Evolutionary conservation across 2,113 vertebrate genomes (phyloP), one percentile per base, ranked within the genome.

Genomic region (Symphodus melops): DNA sequence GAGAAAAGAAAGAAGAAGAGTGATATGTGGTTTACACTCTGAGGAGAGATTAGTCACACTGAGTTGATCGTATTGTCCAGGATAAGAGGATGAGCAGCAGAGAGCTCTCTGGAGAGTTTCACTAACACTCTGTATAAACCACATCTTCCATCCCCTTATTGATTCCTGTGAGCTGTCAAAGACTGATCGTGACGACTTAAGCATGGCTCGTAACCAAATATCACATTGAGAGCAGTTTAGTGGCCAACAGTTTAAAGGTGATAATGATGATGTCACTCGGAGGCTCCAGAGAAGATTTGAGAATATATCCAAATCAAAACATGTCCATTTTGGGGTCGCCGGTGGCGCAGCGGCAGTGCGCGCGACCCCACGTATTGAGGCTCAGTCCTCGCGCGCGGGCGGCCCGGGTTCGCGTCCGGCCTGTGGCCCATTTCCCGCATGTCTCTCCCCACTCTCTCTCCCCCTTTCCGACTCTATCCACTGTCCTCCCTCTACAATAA

Each of bases 61-160:
- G 78, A 87, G 85, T 84, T 85, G 84, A 91, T 90, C 86, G 84
- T 84, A 90, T 90, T 90, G 90, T 89, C 87, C 89, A 62, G 86
- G 89, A 88, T 91, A 89, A 90, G 82, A 90, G 86, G 89, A 89
- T 84, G 85, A 86, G 83, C 74, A 37, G 58, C 76, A 58, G 25
- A 58, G 25, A 28, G 82, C 61, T 67, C 87, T 87, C 81, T 75
- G 71, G 86, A 81, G 87, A 91, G 78, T 88, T 84, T 87, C 23
- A 76, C 87, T 77, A 86, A 81, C 82, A 67, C 53, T 74, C 83
- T 72, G 69, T n/a, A n/a, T n/a, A n/a, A n/a, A n/a, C n/a, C n/a
- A n/a, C n/a, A n/a, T n/a, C n/a, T n/a, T n/a, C n/a, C n/a, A n/a
- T n/a, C n/a, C n/a, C n/a, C n/a, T n/a, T n/a, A n/a, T n/a, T n/a